phyloP scores from a whole-genome alignment of 2,113 vertebrate genomes.

The Delphinapterus leucas region DNA sequence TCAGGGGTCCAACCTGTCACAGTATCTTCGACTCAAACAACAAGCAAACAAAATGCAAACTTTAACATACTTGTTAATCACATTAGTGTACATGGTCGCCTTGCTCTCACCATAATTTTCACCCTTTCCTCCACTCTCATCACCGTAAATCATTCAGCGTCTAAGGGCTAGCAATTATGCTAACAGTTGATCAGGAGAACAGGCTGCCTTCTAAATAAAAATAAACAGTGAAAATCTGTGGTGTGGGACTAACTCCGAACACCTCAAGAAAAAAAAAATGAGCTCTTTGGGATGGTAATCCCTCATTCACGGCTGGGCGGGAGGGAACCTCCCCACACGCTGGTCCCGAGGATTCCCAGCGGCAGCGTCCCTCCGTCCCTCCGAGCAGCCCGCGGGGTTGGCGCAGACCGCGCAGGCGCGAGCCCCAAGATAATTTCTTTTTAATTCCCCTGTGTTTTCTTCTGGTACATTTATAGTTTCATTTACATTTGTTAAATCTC shows the following conservation, averaged over 20 bases:
- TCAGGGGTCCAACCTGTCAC: neutral
- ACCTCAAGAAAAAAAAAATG: no score
- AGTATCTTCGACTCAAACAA: neutral
- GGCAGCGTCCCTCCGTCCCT: fast-evolving
- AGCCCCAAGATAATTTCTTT: neutral
- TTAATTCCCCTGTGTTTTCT: neutral
- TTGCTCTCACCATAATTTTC: neutral
- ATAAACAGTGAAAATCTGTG: neutral
- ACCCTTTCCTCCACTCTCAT: neutral
- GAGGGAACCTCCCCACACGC: no score
- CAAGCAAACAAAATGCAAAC: neutral
- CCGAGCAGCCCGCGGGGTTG: fast-evolving
- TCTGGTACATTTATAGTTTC: neutral
- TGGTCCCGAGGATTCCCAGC: fast-evolving
- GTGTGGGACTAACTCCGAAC: neutral
- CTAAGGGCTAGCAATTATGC: neutral
- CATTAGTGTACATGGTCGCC: neutral
- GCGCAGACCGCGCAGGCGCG: neutral
- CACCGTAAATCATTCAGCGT: neutral
- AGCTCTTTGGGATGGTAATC: fast-evolving
- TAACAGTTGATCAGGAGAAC: neutral
- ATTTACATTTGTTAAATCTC: neutral
- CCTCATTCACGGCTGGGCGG: neutral
- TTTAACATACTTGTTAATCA: neutral
- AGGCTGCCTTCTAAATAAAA: neutral